Percentiles rank a stretch among this genome's conserved stretches.
Evolutionary conservation across 1,140 invertebrate genomes (phyloP).

Genomic region (Melanaphis sacchari): DNA sequence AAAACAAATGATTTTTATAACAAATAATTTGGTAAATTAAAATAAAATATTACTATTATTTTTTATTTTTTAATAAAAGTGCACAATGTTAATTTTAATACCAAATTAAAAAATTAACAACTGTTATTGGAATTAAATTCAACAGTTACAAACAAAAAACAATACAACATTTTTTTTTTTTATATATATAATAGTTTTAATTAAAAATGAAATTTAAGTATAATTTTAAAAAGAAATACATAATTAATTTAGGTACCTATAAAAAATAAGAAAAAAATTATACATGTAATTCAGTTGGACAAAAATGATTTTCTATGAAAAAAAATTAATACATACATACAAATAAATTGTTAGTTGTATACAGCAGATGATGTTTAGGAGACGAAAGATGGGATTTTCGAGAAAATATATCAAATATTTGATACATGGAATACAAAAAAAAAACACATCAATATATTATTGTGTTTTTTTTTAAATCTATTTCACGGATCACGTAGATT

Average conservation of each 20-base stretch:
- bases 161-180: slow-evolving; percentile 11
- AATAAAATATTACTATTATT: not conserved
- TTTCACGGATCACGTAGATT: slow-evolving; percentile 42
- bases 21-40: slow-evolving; percentile 20
- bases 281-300: slow-evolving; percentile 44
- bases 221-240: slow-evolving; percentile 37
- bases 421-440: slow-evolving; percentile 34
- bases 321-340: slow-evolving; percentile 37
- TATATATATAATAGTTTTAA: slow-evolving; percentile 40
- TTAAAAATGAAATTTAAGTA: slow-evolving; percentile 47
- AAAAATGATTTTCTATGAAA: slow-evolving; percentile 44
- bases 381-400: not conserved
- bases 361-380: slow-evolving; percentile 27
- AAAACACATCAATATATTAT: not conserved
- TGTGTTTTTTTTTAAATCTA: not conserved
- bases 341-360: slow-evolving; percentile 5
- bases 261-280: slow-evolving; percentile 50
- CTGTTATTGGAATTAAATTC: not conserved
- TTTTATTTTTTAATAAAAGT: not conserved
- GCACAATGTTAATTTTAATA: slow-evolving; percentile 17
- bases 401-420: slow-evolving; percentile 18
- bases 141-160: slow-evolving; percentile 40
- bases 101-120: not conserved
- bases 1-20: not conserved
- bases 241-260: slow-evolving; percentile 36